These are phyloP conservation scores for Prorops nasuta DNA, from an alignment of 1,140 invertebrate species.

Conservation along the genomic window DNA sequence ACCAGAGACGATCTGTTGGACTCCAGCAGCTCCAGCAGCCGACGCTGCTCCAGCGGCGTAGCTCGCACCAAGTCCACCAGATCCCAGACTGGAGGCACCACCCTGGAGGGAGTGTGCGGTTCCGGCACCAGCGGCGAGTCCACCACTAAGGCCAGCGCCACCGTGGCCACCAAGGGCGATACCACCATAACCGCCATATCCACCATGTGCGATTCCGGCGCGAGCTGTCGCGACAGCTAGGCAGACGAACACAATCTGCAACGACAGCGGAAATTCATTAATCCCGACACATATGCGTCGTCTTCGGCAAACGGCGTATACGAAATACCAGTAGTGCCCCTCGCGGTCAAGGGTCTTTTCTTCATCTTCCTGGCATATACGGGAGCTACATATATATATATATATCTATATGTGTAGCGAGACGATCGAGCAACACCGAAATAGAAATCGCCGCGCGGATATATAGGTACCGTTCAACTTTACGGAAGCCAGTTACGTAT, in stretches of 20 bases:
- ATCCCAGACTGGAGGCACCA: slow-evolving; percentile 55
- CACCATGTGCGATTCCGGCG: slow-evolving; percentile 50
- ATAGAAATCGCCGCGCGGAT: too few relatives aligned
- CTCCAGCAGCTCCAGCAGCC: slow-evolving; percentile 53
- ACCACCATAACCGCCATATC: slow-evolving; percentile 37
- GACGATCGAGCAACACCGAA: too few relatives aligned
- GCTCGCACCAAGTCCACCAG: slow-evolving; percentile 52
- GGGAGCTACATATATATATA: too few relatives aligned
- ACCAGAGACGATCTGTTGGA: slow-evolving; percentile 55
- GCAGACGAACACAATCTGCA: slow-evolving; percentile 54
- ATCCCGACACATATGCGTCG: too few relatives aligned
- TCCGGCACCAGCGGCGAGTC: slow-evolving; percentile 52
- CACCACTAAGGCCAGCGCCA: slow-evolving; percentile 50
- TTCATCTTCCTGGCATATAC: too few relatives aligned
- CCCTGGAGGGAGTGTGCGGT: slow-evolving; percentile 52
- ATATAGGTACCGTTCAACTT: too few relatives aligned
- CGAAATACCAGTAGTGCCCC: too few relatives aligned
- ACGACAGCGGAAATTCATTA: too few relatives aligned
- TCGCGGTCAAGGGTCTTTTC: too few relatives aligned
- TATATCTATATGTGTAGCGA: too few relatives aligned
- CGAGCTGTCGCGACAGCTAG: slow-evolving; percentile 53
- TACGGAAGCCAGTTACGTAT: too few relatives aligned
- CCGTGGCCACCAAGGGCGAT: slow-evolving; percentile 25
- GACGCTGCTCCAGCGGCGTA: slow-evolving; percentile 54
- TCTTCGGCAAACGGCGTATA: too few relatives aligned